Percentiles rank a stretch among this genome's conserved stretches.
Conservation (phyloP, 2,113 vertebrate species). For the Microcebus lehilahytsara region DNA sequence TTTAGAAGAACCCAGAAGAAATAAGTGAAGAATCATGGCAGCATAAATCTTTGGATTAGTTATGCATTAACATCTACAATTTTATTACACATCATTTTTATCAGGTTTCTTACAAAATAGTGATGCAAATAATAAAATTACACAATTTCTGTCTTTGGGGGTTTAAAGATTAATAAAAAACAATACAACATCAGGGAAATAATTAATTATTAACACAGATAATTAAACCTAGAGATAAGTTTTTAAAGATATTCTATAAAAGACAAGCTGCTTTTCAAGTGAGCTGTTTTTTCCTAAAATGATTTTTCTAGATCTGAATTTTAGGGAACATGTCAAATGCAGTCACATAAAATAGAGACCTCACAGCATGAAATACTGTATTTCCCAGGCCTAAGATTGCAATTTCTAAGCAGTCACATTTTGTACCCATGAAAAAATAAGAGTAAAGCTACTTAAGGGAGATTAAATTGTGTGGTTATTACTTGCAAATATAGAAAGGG, state of each 20-base stretch:
- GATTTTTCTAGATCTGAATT: conserved; percentile 1
- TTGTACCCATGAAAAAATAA: background rate
- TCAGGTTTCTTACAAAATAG: background rate
- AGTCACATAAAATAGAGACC: conserved; percentile 43
- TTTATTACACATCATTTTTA: background rate
- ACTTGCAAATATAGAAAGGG: conserved; percentile 30
- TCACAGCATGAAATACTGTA: conserved; percentile 35
- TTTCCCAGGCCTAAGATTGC: conserved; percentile 30
- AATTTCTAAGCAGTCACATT: conserved; percentile 32
- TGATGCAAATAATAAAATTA: background rate
- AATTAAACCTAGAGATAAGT: background rate
- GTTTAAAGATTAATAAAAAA: conserved; percentile 1
- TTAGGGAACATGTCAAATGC: conserved; percentile 34
- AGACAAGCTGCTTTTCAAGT: background rate
- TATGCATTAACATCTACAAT: background rate
- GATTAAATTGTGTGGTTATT: conserved; percentile 59
- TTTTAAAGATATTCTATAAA: background rate
- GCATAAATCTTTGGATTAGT: background rate
- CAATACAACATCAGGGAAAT: background rate
- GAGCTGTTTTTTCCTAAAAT: background rate
- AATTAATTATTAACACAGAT: background rate
- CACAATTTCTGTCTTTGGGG: background rate
- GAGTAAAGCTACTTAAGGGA: conserved; percentile 20
- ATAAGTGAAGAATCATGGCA: background rate
- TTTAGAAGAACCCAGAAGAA: background rate